Base-by-base conservation (phyloP, 2,113 vertebrate species). In the Zosterops hypoxanthus region DNA sequence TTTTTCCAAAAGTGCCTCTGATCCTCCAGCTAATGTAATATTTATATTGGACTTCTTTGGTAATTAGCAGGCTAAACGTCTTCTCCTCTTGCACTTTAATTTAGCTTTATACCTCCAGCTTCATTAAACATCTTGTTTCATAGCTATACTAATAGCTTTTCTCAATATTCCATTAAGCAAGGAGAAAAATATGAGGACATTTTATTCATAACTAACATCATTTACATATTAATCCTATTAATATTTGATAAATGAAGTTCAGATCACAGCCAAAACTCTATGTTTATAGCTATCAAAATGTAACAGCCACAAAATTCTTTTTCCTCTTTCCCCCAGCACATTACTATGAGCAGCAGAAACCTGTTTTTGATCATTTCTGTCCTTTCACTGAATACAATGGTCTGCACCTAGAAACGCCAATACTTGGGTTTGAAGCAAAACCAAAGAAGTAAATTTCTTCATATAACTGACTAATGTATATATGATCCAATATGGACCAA, bases 91-190 rank as follows among this genome's bases (percentile, higher is more conserved):
- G 44, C 79, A 80, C 63, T 91, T 86, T 69, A 84, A 95, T 95
- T 95, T 91, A 94, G 79, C 68, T 92, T 95, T 71, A 79, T 73
- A 96, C 71, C 57, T 78, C 69, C 18, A 28, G 78, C 65, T 95
- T 95, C 92, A 97, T 94, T 96, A 94, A 95, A 92, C 82, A 91
- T 91, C 86, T 83, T 82, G 57, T 96, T 95, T 94, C 92, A 94
- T 28, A 83, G 46, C 57, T 50, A 60, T 70, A 61, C 56, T 91
- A 96, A 94, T 70, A 72, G 33, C 69, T 93, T 96, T 92, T 83
- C 81, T 92, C 92, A 82, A 82, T 94, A 94, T 88, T 91, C 72
- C 59, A 92, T 83, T 88, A 91, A 91, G 81, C n/a, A 90, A 86
- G 70, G 20, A 90, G 61, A 69, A 92, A 96, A 97, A 90, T 66